phyloP scores from a whole-genome alignment of 2,888 invertebrate species.

The Hipparchia semele region DNA sequence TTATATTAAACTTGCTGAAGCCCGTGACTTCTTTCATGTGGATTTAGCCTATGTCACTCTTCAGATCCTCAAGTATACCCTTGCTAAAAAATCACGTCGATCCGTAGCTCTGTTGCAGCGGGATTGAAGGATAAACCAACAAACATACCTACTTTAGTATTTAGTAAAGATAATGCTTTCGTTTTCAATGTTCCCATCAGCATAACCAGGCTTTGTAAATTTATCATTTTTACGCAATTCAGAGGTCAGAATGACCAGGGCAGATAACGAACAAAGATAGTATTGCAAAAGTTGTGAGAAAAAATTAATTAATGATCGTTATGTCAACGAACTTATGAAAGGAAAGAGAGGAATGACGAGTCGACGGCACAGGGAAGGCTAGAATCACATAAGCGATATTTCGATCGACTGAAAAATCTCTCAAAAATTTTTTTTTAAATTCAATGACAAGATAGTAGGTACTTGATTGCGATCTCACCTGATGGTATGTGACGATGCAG shows the following conservation, averaged over 20 bases:
- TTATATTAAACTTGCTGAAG: too few relatives aligned
- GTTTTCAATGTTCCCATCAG: slow-evolving; percentile 16
- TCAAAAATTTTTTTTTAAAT: too few relatives aligned
- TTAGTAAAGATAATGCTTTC: background rate
- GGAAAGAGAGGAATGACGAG: slow-evolving; percentile 27
- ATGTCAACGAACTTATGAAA: slow-evolving; percentile 41
- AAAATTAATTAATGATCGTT: slow-evolving; percentile 42
- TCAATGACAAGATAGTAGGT: too few relatives aligned
- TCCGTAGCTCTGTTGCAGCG: too few relatives aligned
- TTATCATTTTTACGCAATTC: slow-evolving; percentile 46
- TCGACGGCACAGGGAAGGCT: slow-evolving; percentile 36
- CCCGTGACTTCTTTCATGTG: too few relatives aligned
- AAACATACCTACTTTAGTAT: background rate
- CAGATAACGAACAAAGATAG: slow-evolving; percentile 50
- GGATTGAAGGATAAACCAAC: too few relatives aligned
- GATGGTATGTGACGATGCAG: too few relatives aligned
- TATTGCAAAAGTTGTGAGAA: slow-evolving; percentile 45
- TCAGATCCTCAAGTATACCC: too few relatives aligned
- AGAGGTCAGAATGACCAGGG: slow-evolving; percentile 38
- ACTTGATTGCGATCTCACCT: too few relatives aligned
- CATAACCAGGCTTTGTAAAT: slow-evolving; percentile 49
- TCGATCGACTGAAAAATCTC: background rate
- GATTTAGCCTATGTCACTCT: too few relatives aligned
- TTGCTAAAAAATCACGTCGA: too few relatives aligned
- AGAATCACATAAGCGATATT: slow-evolving; percentile 3